Evolutionary conservation across 2,113 vertebrate genomes (phyloP).

Genomic region (Apodemus speciosus): DNA sequence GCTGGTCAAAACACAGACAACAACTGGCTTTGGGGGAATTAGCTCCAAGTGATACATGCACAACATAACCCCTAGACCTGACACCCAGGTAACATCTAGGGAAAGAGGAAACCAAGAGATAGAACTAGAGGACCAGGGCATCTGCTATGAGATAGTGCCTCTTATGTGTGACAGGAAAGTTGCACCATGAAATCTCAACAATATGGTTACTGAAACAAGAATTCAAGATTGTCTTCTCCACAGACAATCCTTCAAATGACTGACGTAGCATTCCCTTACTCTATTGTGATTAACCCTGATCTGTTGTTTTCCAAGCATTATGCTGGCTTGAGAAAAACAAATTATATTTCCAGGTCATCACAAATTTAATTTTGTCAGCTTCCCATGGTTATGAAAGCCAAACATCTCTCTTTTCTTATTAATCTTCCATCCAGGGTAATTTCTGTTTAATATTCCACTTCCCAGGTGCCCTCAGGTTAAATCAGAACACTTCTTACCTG

Average conservation of each 20-base stretch:
- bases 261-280: not conserved
- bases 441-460: conserved; percentile 63
- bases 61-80: not conserved
- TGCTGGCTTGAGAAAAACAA: conserved; percentile 66
- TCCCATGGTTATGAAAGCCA: conserved; percentile 60
- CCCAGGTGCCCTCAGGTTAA: conserved; percentile 37
- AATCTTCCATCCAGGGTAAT: conserved; percentile 66
- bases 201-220: not conserved
- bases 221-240: not conserved
- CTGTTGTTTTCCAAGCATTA: conserved; percentile 54
- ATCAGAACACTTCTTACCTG: conserved; percentile 42
- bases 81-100: not conserved
- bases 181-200: not conserved
- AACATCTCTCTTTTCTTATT: conserved; percentile 65
- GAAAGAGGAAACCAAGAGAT: not conserved
- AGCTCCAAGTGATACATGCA: not conserved
- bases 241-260: not conserved
- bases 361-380: conserved; percentile 64
- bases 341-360: conserved; percentile 64
- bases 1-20: not conserved
- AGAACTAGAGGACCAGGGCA: not conserved
- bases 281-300: conserved; percentile 20
- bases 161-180: not conserved
- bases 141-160: not conserved
- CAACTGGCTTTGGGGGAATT: not conserved